These are phyloP conservation scores for Muscicapa striata DNA, from an alignment of 2,797 vertebrate species.

Conservation along the genomic window DNA sequence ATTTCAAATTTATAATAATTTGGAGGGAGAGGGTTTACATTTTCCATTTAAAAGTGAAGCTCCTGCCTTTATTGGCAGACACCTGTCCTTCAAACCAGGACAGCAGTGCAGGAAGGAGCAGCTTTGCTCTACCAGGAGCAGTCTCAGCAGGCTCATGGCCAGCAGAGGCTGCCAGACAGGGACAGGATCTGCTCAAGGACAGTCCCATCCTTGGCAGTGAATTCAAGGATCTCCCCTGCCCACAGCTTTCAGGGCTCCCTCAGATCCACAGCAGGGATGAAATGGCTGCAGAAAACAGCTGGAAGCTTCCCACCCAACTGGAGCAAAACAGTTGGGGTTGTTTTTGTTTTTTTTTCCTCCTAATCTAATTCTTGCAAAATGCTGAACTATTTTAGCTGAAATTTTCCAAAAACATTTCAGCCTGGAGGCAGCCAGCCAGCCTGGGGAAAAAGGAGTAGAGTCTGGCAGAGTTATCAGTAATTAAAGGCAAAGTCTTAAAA, in stretches of 20 bases:
- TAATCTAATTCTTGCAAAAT: conserved; percentile 40
- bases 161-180: not conserved
- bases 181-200: not conserved
- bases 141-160: not conserved
- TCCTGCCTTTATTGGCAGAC: no score
- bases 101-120: not conserved
- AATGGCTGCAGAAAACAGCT: not conserved
- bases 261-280: not conserved
- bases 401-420: conserved; percentile 20
- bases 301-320: not conserved
- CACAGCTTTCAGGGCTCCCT: not conserved
- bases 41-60: no score
- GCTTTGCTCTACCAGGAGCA: not conserved
- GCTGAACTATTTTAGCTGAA: conserved; percentile 2
- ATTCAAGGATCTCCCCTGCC: not conserved
- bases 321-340: not conserved
- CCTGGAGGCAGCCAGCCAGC: not conserved
- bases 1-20: no score
- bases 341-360: not conserved
- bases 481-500: not conserved
- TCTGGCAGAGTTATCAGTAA: not conserved
- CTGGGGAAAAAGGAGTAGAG: not conserved
- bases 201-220: not conserved
- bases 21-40: no score
- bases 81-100: no score